Base-by-base conservation (phyloP, 2,797 vertebrate species). In the Sylvilagus floridanus region DNA sequence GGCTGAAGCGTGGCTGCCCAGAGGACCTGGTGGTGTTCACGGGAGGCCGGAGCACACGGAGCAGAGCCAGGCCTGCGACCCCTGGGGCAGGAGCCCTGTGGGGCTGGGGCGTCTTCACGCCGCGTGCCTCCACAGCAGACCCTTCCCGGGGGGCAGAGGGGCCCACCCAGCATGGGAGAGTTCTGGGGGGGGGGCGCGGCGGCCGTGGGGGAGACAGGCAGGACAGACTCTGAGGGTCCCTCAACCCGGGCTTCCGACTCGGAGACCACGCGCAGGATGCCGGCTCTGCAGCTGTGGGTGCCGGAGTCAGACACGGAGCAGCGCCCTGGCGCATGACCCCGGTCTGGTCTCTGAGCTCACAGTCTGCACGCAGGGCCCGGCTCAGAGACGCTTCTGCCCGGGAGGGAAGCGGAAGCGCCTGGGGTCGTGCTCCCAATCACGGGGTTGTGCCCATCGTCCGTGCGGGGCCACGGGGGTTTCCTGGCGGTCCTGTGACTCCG, bases 201-300 rank as follows among this genome's bases (percentile, higher is more conserved):
- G 60, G 10, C 78, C 3, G 22, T 7, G 22, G 57, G 22, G 57
- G 24, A 28, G 10, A 62, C 13, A 2, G 4, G 22, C 19, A 19
- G n/a, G 5, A 3, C n/a, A 9, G 10, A 4, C 10, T 0, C 0
- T 5, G 21, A 65, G 30, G 14, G 7, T 8, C 65, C 57, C 54
- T 35, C 16, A 14, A 16, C 24, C 16, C 0, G 10, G 28, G 82
- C 7, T 19, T 35, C 19, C 42, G 0, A 8, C 5, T 26, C 5
- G 4, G 9, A 2, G 4, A 52, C 35, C 0, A 28, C 3, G 3
- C 0, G 3, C 62, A 3, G 35, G 0, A 1, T 52, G 28, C 1
- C 0, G 8, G 19, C 32, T 21, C 2, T 14, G 0, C 37, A 9
- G 0, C 5, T 10, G 13, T 5, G 0, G 54, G 6, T 11, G 9